phyloP scores from a whole-genome alignment of 2,797 vertebrate genomes.

The Vespertilio murinus region DNA sequence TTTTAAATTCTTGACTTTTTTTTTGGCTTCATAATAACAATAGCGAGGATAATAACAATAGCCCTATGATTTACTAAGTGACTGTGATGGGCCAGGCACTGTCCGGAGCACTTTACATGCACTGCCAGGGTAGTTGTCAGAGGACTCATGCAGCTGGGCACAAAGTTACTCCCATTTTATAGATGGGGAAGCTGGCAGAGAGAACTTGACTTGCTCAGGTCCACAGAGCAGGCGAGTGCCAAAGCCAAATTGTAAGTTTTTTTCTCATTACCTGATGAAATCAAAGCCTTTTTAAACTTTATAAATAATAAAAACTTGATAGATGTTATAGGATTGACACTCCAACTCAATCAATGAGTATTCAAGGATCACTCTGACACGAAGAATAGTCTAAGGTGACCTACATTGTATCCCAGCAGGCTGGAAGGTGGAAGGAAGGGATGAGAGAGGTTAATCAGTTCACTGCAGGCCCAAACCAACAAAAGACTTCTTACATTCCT shows the following conservation, averaged over 20 bases:
- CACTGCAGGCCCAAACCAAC: not conserved
- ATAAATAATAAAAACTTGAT: not conserved
- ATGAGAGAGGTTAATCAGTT: not conserved
- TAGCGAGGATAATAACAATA: not conserved
- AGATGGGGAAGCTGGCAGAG: not conserved
- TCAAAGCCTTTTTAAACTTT: slow-evolving; percentile 41
- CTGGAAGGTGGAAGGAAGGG: not conserved
- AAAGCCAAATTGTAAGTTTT: not conserved
- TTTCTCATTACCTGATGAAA: slow-evolving; percentile 5
- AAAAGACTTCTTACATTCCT: not conserved
- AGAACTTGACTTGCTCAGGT: not conserved
- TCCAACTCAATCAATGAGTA: not conserved
- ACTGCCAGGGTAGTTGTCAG: not conserved
- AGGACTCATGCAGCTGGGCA: not conserved
- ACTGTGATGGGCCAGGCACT: not conserved
- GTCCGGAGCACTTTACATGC: not conserved
- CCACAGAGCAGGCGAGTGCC: not conserved
- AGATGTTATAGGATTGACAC: not conserved
- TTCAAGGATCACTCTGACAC: not conserved
- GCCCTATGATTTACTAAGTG: not conserved
- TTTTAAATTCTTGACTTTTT: not conserved
- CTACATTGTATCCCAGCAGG: not conserved
- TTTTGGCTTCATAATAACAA: not conserved
- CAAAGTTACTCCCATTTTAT: not conserved
- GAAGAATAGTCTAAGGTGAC: not conserved